Evolutionary conservation across 2,888 invertebrate species (phyloP).

Genomic region (Zaprionus obscuricornis): DNA sequence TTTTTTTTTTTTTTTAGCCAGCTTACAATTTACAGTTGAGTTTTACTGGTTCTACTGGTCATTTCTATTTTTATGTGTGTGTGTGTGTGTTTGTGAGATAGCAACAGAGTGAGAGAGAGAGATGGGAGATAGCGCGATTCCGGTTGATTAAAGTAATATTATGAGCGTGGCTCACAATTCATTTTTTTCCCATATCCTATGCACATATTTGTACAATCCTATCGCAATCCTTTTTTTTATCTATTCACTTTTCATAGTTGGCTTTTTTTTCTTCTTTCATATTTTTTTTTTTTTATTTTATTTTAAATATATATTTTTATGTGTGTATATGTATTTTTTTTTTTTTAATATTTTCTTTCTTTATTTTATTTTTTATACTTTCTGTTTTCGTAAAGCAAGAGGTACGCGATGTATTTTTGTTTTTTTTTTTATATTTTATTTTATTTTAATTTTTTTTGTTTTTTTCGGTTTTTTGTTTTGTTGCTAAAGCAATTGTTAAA

Average conservation of each 20-base stretch:
- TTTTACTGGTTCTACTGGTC: slow-evolving; percentile 42
- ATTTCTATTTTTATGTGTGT: slow-evolving; percentile 12
- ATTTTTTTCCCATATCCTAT: slow-evolving; percentile 33
- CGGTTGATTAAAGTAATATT: slow-evolving; percentile 61
- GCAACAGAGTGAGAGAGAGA: too few species aligned
- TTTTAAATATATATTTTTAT: slow-evolving; percentile 37
- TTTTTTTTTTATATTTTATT: slow-evolving; percentile 45
- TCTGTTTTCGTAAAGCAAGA: slow-evolving; percentile 74
- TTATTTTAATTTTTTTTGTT: slow-evolving; percentile 21
- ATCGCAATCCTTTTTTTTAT: slow-evolving; percentile 17
- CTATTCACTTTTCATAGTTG: slow-evolving; percentile 15
- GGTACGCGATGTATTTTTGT: slow-evolving; percentile 78
- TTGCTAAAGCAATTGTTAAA: slow-evolving; percentile 69
- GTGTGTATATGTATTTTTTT: slow-evolving; percentile 37
- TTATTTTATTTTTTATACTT: slow-evolving; percentile 48
- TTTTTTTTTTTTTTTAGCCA: slow-evolving; percentile 51
- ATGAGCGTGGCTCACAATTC: slow-evolving; percentile 62
- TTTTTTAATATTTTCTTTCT: slow-evolving; percentile 38
- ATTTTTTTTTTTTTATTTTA: slow-evolving; percentile 40
- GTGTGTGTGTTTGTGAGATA: slow-evolving; percentile 8
- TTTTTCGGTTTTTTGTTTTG: slow-evolving; percentile 32
- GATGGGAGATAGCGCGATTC: too few species aligned
- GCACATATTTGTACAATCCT: slow-evolving; percentile 12
- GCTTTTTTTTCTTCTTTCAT: too few species aligned
- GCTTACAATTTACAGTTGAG: slow-evolving; percentile 67